Evolutionary conservation across 2,113 vertebrate species (phyloP).

Genomic region (Saiga tatarica): DNA sequence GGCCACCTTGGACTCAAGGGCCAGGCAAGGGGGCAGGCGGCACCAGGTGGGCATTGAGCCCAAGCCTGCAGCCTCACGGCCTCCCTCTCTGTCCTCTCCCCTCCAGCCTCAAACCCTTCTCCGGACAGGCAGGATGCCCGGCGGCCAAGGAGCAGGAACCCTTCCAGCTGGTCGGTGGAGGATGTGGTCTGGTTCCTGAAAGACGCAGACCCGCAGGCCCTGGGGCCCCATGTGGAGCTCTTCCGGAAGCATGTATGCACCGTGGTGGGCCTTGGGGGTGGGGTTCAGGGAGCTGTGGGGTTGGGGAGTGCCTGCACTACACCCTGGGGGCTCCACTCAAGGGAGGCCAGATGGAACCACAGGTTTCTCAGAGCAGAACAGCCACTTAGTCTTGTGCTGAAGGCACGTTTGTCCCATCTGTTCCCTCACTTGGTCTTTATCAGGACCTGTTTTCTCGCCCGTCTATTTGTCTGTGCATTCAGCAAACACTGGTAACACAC

Average conservation of each 20-base stretch:
- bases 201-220: constrained; percentile 94
- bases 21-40: background rate
- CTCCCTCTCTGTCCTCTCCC: background rate
- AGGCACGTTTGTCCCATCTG: background rate
- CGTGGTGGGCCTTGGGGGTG: background rate
- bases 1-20: background rate
- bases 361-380: background rate
- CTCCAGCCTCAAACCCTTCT: constrained; percentile 87
- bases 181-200: constrained; percentile 96
- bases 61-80: background rate
- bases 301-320: background rate
- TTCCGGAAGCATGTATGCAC: constrained; percentile 95
- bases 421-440: background rate
- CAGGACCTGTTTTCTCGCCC: background rate
- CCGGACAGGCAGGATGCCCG: constrained; percentile 84
- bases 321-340: background rate
- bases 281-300: background rate
- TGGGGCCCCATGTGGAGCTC: constrained; percentile 94
- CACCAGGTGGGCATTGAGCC: background rate
- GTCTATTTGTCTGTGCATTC: background rate
- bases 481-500: background rate
- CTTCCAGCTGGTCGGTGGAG: constrained; percentile 93
- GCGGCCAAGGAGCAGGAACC: constrained; percentile 88
- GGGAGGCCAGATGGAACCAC: background rate
- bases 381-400: background rate